A percentile compares a stretch with the other conserved stretches of the same genome.
These are phyloP conservation scores for Agelastica alni DNA, from an alignment of 2,888 invertebrate genomes.

Conservation along the genomic window DNA sequence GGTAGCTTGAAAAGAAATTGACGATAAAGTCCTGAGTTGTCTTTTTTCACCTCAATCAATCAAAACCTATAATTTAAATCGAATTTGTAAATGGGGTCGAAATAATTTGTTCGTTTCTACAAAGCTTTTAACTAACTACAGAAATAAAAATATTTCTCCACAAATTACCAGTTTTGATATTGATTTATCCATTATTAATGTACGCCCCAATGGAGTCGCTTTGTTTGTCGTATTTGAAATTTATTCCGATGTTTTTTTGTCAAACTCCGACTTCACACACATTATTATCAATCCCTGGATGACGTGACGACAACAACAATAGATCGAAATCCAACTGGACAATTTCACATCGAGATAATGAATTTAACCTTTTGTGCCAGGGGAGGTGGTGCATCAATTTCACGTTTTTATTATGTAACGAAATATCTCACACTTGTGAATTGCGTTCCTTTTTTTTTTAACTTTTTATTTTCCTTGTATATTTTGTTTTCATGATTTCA, in stretches of 20 bases:
- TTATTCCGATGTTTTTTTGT: neutral
- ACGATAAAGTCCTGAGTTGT: too few species aligned
- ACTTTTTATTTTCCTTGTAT: too few species aligned
- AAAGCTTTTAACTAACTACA: neutral
- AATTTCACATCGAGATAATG: neutral
- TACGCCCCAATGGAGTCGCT: neutral
- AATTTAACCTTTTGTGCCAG: neutral
- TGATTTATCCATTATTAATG: neutral
- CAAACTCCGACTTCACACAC: neutral
- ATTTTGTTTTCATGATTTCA: too few species aligned
- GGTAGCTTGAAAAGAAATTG: too few species aligned
- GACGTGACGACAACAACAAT: neutral
- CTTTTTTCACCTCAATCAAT: too few species aligned
- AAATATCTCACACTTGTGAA: too few species aligned
- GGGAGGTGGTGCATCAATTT: too few species aligned
- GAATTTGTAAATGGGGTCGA: too few species aligned
- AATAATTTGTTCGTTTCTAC: too few species aligned
- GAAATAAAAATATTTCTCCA: neutral
- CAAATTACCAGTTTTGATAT: neutral
- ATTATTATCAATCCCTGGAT: neutral
- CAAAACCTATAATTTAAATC: too few species aligned
- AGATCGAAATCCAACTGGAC: neutral
- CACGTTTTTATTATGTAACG: too few species aligned
- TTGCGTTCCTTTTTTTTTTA: too few species aligned
- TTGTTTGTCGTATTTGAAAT: neutral